Base-by-base conservation (phyloP, 2,113 vertebrate species). In the Corydoras maculifer region DNA sequence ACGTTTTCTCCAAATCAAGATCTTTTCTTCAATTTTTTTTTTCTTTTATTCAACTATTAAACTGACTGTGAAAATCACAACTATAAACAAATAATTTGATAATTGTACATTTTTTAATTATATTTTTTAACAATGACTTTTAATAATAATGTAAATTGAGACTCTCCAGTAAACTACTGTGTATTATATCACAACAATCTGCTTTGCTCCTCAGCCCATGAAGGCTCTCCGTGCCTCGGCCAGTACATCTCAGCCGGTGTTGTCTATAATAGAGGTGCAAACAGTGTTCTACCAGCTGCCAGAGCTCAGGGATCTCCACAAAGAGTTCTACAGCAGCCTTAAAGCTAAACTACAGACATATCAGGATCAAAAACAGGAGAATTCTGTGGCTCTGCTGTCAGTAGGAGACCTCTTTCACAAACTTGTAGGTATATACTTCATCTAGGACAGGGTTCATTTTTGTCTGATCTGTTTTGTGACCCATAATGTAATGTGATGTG, bases 281-380 rank as follows among this genome's bases (percentile, higher is more conserved):
- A 88, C 87, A 0, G 83, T 90, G 65, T 91, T 91, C 78, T 91
- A 86, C 69, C 88, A 91, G 78, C 79, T 90, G 2, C 88, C 90
- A 0, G 90, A 91, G 77, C 79, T 91, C 71, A 79, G 79, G 64
- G 85, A 87, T 43, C 66, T 88, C 64, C 90, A 91, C 81, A 78
- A 72, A 0, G 81, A 71, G 11, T 90, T 91, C 73, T 78, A 78
- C 75, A 80, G 70, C 0, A 78, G 62, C 29, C 83, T 91, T 68
- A 86, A 73, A 65, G 75, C 49, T 49, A 79, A 80, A 43, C 78
- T 89, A 18, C 77, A 58, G 6, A 32, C 66, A 14, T 55, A 6
- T 58, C 18, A 32, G 51, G 61, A 31, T 15, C 29, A 32, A 15
- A 60, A 59, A 49, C 68, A 30, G 18, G 69, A 3, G 3, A 48